Evolutionary conservation across 2,797 vertebrate genomes (phyloP).

Genomic region (Gadopsis marmoratus): DNA sequence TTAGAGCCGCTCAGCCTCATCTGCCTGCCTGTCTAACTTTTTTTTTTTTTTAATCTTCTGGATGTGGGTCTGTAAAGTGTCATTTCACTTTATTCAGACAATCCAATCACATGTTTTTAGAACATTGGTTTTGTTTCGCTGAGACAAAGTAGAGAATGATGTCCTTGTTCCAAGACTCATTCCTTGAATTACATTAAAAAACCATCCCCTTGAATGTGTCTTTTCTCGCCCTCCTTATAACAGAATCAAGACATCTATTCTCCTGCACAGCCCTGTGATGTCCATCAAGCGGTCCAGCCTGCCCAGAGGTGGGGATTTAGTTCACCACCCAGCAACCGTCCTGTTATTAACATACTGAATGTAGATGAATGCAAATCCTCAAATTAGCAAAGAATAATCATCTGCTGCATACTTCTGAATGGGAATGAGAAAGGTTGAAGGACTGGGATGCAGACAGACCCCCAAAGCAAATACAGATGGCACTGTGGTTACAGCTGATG

Average conservation of each 20-base stretch:
- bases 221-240: constrained; percentile 34
- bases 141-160: constrained; percentile 12
- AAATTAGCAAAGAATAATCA: constrained; percentile 57
- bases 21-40: neutral
- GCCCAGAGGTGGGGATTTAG: constrained; percentile 20
- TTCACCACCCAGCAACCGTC: constrained; percentile 17
- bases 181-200: constrained; percentile 54
- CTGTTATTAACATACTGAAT: constrained; percentile 45
- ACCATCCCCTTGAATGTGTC: constrained; percentile 51
- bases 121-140: constrained; percentile 12
- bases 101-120: constrained; percentile 33
- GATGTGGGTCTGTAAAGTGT: constrained; percentile 31
- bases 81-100: constrained; percentile 8
- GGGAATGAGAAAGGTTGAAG: constrained; percentile 9
- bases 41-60: neutral
- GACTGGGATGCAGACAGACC: constrained; percentile 9
- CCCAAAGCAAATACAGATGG: constrained; percentile 28
- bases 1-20: neutral
- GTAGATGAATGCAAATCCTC: constrained; percentile 53
- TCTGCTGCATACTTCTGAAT: constrained; percentile 44
- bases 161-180: constrained; percentile 22
- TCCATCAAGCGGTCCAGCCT: constrained; percentile 15
- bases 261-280: constrained; percentile 25
- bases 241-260: constrained; percentile 41
- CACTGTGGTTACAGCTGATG: constrained; percentile 8